Percentiles rank a stretch among this genome's conserved stretches.
These are phyloP conservation scores for Lamellibrachia satsuma DNA, from an alignment of 2,888 invertebrate species.

Conservation along the genomic window DNA sequence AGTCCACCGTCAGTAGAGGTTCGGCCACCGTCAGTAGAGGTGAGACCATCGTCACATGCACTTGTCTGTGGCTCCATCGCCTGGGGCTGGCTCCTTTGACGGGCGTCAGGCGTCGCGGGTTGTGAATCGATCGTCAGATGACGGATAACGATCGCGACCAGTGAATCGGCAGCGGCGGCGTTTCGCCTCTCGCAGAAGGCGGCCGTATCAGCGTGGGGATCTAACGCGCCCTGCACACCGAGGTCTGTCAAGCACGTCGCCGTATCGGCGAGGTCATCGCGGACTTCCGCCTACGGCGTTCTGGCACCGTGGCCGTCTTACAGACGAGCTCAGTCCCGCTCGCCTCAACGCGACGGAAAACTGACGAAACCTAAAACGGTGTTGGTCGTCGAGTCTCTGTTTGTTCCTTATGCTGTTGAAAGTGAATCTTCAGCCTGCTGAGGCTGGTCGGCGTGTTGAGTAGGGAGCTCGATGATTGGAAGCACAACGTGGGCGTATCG, in stretches of 20 bases:
- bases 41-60: neutral
- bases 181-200: neutral
- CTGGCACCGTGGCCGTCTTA: neutral
- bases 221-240: constrained; percentile 9
- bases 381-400: neutral
- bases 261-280: neutral
- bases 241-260: neutral
- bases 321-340: neutral
- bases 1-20: neutral
- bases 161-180: constrained; percentile 3
- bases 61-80: neutral
- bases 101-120: neutral
- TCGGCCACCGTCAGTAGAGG: neutral
- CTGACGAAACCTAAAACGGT: neutral
- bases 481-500: neutral
- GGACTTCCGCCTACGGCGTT: neutral
- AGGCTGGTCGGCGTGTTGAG: neutral
- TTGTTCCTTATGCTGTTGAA: neutral
- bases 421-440: neutral
- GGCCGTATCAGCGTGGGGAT: neutral
- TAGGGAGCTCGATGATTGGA: neutral
- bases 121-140: neutral
- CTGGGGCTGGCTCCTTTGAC: neutral
- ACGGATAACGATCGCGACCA: neutral
- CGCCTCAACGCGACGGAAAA: neutral